Base-by-base conservation (phyloP, 2,888 invertebrate genomes). In the Drosophila setosimentum region DNA sequence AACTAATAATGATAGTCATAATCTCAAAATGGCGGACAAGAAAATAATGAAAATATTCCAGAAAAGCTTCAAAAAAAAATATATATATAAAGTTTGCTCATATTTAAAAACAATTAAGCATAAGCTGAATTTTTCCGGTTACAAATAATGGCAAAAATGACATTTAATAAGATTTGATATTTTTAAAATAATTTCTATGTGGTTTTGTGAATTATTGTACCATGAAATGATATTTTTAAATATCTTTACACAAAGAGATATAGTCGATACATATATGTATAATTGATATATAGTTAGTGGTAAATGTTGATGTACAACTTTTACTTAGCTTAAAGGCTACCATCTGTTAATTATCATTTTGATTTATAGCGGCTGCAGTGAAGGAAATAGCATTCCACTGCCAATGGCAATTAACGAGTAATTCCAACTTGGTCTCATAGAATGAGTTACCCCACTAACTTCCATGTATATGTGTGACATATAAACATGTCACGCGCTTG, bases 401-500 rank as follows among this genome's bases (percentile, higher is more conserved):
- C 68, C 81, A 79, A 81, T 80, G 67, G 32, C 68, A 76, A 78
- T 72, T 74, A 70, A 67, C 42, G 42, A 50, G 21, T 61, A 40
- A 18, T 63, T 57, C 13, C 32, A 48, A 45, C 30, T 53, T 21
- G 21, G 10, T 40, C 16, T 61, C 35, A 29, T 30, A 24, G 13
- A 13, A 40, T 58, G 16, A 32, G 54, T 27, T 60, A 29, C 69
- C 58, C 57, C 58, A 32, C 2, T 42, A 30, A 61, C n/a, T 24
- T 16, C 2, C 16, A 24, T 18, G 32, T 32, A 13, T 45, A 33
- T 40, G 8, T 49, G 24, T 18, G 27, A 37, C 13, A 29, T 11
- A 67, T 62, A 68, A 76, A 61, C 72, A 80, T 73, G 61, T 80
- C 73, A 81, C 75, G 77, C 69, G 79, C 68, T 70, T 84, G 76